phyloP scores from a whole-genome alignment of 2,797 vertebrate species.

The Peromyscus melanophrys region DNA sequence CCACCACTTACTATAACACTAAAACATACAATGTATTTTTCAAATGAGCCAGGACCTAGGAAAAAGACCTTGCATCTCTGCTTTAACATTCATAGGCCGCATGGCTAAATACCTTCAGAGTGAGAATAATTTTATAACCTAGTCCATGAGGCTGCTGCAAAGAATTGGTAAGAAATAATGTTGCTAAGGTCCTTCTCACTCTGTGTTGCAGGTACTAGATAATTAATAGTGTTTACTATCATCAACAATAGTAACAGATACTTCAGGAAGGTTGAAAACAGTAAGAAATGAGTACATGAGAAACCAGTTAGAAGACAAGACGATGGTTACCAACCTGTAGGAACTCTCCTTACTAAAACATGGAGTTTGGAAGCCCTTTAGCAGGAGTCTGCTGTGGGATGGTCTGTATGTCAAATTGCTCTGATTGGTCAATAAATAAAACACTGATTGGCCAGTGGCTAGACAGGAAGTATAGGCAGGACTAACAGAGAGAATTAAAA shows the following conservation, averaged over 20 bases:
- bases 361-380: not conserved
- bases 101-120: not conserved
- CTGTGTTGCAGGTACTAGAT: not conserved
- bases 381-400: not conserved
- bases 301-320: not conserved
- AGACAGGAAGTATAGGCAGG: too few species aligned
- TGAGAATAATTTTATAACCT: not conserved
- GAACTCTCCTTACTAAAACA: not conserved
- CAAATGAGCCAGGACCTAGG: not conserved
- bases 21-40: not conserved
- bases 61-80: not conserved
- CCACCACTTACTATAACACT: not conserved
- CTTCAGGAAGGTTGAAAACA: not conserved
- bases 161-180: constrained; percentile 30
- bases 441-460: too few species aligned
- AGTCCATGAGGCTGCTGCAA: not conserved
- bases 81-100: not conserved
- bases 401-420: too few species aligned
- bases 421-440: too few species aligned
- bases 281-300: not conserved
- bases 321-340: not conserved
- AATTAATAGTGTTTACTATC: not conserved
- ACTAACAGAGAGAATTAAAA: too few species aligned
- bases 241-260: not conserved
- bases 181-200: not conserved